Evolutionary conservation across 2,797 vertebrate species (phyloP), one percentile per base, ranked within the genome.

Genomic region (Chiloscyllium punctatum): DNA sequence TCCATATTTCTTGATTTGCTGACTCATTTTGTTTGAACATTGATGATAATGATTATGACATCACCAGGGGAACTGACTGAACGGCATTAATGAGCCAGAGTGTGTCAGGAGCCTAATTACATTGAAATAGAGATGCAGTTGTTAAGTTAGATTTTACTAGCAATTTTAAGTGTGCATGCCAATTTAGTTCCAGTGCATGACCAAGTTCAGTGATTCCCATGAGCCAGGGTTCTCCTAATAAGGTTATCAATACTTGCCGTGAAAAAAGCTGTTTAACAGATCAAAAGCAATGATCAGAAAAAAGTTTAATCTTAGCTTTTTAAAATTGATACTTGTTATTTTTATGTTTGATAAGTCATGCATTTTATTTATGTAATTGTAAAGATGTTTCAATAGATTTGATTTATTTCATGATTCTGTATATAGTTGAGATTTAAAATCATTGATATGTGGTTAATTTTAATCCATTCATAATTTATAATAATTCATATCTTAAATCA

Each of bases 11-110:
- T 68, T 92, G 90, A 92, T 68, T 69, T 69, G 37, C 62, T 92
- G 90, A 69, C 90, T 92, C 90, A 69, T 92, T 92, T 92, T 69
- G 90, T 92, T 92, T 92, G 42, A 92, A 69, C 62, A 69, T 42
- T 92, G 62, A 92, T 92, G n/a, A 92, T 92, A 69, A 69, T 92
- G 18, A 37, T 42, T 69, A 92, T 92, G 90, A 92, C 90, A 92
- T 68, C 90, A 92, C 66, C 62, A 69, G 4, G 62, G n/a, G 90
- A 92, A 92, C 66, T 0, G 21, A 69, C n/a, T 69, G 66, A 21
- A 69, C 69, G 90, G 66, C 23, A 21, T 92, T 92, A 92, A 92
- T 92, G 90, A 92, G 18, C 90, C n/a, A 62, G 53, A 90, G 87
- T n/a, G 53, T 66, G 87, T 66, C 87, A 42, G 66, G 21, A 42